Conservation (phyloP, 2,113 vertebrate genomes). For the Zapus hudsonius region DNA sequence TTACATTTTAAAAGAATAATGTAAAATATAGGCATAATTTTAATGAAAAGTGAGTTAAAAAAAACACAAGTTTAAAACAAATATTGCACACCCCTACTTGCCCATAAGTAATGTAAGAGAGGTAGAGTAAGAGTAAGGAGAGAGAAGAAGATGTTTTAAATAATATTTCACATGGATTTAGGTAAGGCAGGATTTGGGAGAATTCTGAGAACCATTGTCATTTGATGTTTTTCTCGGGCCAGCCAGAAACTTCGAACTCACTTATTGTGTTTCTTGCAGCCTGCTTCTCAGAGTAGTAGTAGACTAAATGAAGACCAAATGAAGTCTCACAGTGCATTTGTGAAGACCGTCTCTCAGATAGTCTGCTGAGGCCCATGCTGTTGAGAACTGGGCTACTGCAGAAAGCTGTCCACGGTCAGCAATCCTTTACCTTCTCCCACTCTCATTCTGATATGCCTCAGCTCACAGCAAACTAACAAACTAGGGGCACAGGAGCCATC, state of each 20-base stretch:
- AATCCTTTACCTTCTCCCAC: too few species aligned
- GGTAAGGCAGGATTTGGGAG: not conserved
- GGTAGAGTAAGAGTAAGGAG: too few species aligned
- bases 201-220: not conserved
- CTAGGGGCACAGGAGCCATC: not conserved
- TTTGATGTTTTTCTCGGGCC: not conserved
- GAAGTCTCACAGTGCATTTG: too few species aligned
- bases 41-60: not conserved
- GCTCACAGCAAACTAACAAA: too few species aligned
- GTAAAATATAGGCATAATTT: not conserved
- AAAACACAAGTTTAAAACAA: not conserved
- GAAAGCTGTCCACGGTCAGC: too few species aligned
- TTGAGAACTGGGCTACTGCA: too few species aligned
- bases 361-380: too few species aligned
- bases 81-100: not conserved
- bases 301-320: too few species aligned
- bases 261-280: not conserved
- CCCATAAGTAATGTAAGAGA: not conserved
- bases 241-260: slow-evolving; percentile 6
- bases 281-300: not conserved
- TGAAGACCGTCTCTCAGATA: too few species aligned
- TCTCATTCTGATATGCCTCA: too few species aligned
- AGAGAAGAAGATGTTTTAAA: slow-evolving; percentile 11
- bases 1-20: too few species aligned
- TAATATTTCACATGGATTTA: not conserved